Percentiles rank a stretch among this genome's conserved stretches.
Evolutionary conservation across 2,888 invertebrate species (phyloP).

Genomic region (Microctonus hyperodae): DNA sequence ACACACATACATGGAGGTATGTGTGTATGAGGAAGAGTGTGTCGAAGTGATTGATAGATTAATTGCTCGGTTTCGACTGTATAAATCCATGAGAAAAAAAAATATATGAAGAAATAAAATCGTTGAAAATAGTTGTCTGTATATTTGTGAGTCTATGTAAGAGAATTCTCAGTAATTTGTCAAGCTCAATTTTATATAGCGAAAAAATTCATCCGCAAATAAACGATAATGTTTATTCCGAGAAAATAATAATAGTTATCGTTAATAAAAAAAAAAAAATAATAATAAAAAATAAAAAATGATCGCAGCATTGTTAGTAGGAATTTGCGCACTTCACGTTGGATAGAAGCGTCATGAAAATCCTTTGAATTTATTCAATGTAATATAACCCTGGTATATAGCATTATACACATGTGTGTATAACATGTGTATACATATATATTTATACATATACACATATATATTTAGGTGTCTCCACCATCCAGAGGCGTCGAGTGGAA

Average conservation of each 20-base stretch:
- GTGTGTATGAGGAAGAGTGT: too few species aligned
- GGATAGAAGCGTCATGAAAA: not conserved
- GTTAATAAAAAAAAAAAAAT: not conserved
- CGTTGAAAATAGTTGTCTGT: not conserved
- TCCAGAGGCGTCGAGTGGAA: slow-evolving; percentile 49
- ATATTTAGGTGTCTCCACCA: slow-evolving; percentile 1
- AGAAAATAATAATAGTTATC: not conserved
- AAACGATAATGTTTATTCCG: not conserved
- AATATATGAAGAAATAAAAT: slow-evolving; percentile 6
- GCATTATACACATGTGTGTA: too few species aligned
- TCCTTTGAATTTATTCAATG: slow-evolving; percentile 29
- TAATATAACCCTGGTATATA: not conserved
- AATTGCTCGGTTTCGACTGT: slow-evolving; percentile 49
- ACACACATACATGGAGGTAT: slow-evolving; percentile 33
- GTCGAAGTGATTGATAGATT: slow-evolving; percentile 59
- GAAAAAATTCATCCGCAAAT: not conserved
- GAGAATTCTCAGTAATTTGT: slow-evolving; percentile 9
- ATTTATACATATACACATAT: slow-evolving; percentile 10
- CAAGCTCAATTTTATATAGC: not conserved
- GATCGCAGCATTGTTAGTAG: not conserved
- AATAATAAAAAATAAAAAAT: not conserved
- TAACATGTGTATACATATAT: slow-evolving; percentile 13
- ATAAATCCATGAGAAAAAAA: slow-evolving; percentile 16
- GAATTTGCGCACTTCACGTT: not conserved
- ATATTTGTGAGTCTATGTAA: not conserved